Base-by-base conservation (phyloP, 2,797 vertebrate genomes). In the Leucoraja ocellata region DNA sequence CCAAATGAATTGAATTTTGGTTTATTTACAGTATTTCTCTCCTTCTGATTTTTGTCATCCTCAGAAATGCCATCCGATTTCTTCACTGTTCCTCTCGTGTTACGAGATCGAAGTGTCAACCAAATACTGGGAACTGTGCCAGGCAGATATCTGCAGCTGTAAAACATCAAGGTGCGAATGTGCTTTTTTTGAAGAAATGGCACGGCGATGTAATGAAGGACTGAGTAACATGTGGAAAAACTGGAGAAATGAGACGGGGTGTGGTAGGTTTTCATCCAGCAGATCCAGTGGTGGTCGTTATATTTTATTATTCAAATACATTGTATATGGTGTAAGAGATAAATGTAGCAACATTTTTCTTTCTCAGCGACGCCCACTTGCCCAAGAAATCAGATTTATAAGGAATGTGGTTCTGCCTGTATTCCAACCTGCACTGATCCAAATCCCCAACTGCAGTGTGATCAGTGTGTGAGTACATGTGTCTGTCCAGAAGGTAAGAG, bases 361-460 rank as follows among this genome's bases (percentile, higher is more conserved):
- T 94, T 78, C 94, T 46, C 93, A 98, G 98, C 0, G 65, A 28
- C 93, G 21, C 96, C 94, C 0, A 10, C 0, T 0, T 98, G 97
- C 94, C 96, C 96, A 58, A 96, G 95, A 93, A 95, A 96, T 36
- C 95, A 97, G 68, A 68, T 94, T 36, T 97, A 96, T 94, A 80
- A 86, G 58, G 96, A 97, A 54, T 93, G 95, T 58, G 97, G 95
- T 25, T 79, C 94, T 1, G 94, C 97, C 18, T 97, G 96, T 91
- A 95, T 95, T 68, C 95, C 96, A 25, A 97, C 96, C 78, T 98
- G 97, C 94, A 97, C 97, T 28, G 95, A 95, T 28, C 94, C 94
- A 93, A 96, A 95, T 93, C 97, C 95, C 23, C 94, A 95, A 58
- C 94, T 95, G 93, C 93, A 94, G 36, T 93, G 78, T 18, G 95